Percentiles rank a stretch among this genome's conserved stretches.
Conservation (phyloP, 1,140 invertebrate genomes). For the Tetraneura akinire region DNA sequence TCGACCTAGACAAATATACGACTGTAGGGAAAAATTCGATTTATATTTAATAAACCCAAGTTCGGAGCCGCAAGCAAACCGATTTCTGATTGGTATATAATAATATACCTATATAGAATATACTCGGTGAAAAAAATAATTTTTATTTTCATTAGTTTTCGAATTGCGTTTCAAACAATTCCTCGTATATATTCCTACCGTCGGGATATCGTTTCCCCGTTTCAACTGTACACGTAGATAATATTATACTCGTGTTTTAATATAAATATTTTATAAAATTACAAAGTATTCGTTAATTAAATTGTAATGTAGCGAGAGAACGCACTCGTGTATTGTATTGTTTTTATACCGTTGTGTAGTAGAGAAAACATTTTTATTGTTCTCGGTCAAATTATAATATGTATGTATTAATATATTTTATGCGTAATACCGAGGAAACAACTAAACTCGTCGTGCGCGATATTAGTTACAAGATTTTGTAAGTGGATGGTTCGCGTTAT, state of each 20-base stretch:
- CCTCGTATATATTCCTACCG: neutral
- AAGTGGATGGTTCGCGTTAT: neutral
- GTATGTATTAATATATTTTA: neutral
- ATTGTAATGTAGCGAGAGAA: too few species aligned
- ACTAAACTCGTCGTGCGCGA: neutral
- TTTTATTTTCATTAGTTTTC: neutral
- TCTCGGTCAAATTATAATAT: too few species aligned
- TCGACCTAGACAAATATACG: conserved; percentile 4
- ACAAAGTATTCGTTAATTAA: too few species aligned
- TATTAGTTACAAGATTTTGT: conserved; percentile 5
- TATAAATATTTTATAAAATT: too few species aligned
- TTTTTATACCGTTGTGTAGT: too few species aligned
- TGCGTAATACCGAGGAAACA: neutral
- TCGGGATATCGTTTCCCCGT: too few species aligned
- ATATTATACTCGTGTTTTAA: too few species aligned
- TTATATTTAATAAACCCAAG: conserved; percentile 35
- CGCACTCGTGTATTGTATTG: too few species aligned
- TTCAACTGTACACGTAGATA: too few species aligned
- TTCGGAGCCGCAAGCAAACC: neutral
- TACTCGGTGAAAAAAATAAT: neutral
- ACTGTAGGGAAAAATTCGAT: conserved; percentile 1
- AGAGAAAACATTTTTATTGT: too few species aligned
- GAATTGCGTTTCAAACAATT: neutral
- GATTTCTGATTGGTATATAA: neutral
- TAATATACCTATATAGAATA: neutral